Conservation (phyloP, 2,888 invertebrate species). For the Calameuta pallipes region DNA sequence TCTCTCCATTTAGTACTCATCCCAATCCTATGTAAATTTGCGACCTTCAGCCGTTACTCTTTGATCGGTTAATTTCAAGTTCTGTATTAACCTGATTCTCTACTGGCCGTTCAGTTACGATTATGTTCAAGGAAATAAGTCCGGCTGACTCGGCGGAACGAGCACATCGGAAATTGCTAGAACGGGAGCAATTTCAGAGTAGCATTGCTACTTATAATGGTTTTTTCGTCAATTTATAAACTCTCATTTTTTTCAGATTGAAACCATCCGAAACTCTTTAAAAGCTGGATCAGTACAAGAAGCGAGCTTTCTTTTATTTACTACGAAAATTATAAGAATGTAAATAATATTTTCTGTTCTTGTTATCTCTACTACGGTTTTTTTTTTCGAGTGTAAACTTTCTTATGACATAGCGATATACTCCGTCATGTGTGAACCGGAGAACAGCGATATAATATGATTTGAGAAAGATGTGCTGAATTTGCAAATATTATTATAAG, state of each 20-base stretch:
- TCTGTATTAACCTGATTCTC: neutral
- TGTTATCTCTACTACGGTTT: too few species aligned
- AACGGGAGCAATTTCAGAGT: neutral
- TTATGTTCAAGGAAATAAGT: neutral
- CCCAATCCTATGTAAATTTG: too few species aligned
- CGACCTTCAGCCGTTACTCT: too few species aligned
- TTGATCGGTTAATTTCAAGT: neutral
- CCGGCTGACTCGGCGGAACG: neutral
- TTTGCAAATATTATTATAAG: too few species aligned
- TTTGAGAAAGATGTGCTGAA: too few species aligned
- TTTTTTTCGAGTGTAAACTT: too few species aligned
- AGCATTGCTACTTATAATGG: neutral
- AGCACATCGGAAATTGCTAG: neutral
- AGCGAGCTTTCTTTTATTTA: neutral
- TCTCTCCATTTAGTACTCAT: too few species aligned
- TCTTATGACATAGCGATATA: too few species aligned
- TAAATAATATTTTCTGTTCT: too few species aligned
- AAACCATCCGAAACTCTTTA: neutral
- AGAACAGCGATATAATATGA: too few species aligned
- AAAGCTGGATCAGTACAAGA: neutral
- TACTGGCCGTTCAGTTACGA: neutral
- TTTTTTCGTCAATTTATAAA: neutral
- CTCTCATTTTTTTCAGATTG: neutral
- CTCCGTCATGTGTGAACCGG: too few species aligned
- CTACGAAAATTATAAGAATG: too few species aligned